phyloP scores from a whole-genome alignment of 2,888 invertebrate genomes.

The Harpalus rufipes region DNA sequence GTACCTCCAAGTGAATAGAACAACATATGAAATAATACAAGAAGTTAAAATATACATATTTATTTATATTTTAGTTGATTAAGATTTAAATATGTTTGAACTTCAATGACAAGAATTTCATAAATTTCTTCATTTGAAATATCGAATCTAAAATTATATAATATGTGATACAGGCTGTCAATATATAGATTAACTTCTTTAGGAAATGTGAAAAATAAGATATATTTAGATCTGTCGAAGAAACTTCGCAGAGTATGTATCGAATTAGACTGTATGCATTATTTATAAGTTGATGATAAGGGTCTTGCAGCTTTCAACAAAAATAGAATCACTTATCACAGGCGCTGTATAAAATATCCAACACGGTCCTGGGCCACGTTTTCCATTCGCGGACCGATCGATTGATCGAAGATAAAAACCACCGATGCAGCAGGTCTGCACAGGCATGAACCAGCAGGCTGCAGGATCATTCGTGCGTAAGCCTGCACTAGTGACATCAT shows the following conservation, averaged over 20 bases:
- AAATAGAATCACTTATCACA: conserved; percentile 47
- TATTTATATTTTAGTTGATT: no score
- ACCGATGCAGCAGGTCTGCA: conserved; percentile 27
- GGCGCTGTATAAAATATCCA: conserved; percentile 19
- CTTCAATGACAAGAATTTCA: no score
- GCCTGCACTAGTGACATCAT: conserved; percentile 24
- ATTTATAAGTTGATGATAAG: conserved; percentile 50
- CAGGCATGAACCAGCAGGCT: conserved; percentile 12
- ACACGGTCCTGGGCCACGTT: conserved; percentile 18
- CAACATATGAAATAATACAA: no score
- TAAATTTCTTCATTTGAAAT: not conserved
- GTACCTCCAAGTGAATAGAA: no score
- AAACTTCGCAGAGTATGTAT: conserved; percentile 13
- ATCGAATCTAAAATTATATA: not conserved
- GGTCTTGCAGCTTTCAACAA: conserved; percentile 42
- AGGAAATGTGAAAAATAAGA: not conserved
- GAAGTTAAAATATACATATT: no score
- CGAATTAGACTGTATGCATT: conserved; percentile 34
- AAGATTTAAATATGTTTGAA: no score
- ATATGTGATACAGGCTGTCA: not conserved
- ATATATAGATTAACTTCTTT: not conserved
- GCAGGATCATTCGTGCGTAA: conserved; percentile 1
- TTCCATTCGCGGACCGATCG: conserved; percentile 23
- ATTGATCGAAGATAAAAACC: conserved; percentile 47
- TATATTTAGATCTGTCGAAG: conserved; percentile 2